These are phyloP conservation scores for Poecilus cupreus DNA, from an alignment of 2,888 invertebrate genomes.

Conservation along the genomic window DNA sequence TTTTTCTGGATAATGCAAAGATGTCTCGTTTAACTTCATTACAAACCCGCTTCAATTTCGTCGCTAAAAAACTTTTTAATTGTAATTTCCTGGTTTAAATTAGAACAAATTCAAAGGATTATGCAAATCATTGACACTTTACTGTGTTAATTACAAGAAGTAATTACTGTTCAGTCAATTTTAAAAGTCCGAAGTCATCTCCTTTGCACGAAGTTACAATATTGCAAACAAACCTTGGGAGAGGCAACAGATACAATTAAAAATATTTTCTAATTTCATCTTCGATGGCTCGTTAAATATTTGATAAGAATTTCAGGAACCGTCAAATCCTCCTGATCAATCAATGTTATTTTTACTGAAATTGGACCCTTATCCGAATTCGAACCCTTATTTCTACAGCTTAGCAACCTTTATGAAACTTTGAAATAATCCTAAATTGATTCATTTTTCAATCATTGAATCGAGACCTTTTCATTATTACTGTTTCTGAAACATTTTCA, in stretches of 20 bases:
- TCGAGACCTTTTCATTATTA: conserved; percentile 15
- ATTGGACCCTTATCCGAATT: conserved; percentile 17
- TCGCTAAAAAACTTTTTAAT: not conserved
- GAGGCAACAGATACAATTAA: not conserved
- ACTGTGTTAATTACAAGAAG: not conserved
- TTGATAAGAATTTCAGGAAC: not conserved
- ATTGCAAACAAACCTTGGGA: not conserved
- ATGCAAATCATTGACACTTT: not conserved
- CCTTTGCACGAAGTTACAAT: not conserved
- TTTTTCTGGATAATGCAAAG: too few species aligned
- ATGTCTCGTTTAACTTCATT: not conserved
- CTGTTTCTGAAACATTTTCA: conserved; percentile 2
- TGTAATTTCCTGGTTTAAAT: not conserved
- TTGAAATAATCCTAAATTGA: conserved; percentile 11
- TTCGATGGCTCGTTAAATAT: not conserved
- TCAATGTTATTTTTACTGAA: conserved; percentile 8
- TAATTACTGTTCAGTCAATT: not conserved
- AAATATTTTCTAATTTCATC: not conserved
- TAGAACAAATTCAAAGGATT: not conserved
- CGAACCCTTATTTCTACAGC: conserved; percentile 15
- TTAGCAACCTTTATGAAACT: conserved; percentile 17
- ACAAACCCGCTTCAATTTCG: not conserved
- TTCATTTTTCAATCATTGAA: conserved; percentile 30
- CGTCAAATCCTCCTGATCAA: not conserved
- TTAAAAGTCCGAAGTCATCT: not conserved